These are phyloP conservation scores for Euborellia annulipes DNA, from an alignment of 1,140 invertebrate species.

Conservation along the genomic window DNA sequence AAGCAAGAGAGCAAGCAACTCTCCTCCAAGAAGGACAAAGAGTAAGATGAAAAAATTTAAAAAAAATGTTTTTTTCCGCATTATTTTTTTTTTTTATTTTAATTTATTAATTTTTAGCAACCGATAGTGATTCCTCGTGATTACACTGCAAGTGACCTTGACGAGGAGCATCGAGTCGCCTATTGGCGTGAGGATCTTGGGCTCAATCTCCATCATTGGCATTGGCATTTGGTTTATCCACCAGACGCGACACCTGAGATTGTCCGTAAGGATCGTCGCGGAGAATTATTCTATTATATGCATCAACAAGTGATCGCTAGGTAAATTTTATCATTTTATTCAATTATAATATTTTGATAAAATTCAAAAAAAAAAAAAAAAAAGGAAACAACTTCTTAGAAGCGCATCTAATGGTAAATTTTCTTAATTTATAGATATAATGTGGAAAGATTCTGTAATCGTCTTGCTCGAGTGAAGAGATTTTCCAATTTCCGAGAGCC, in stretches of 20 bases:
- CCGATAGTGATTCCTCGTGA: conserved; percentile 1
- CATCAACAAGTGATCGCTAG: conserved; percentile 42
- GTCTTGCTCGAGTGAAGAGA: conserved; percentile 14
- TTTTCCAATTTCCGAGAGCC: conserved; percentile 16
- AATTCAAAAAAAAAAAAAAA: too few species aligned
- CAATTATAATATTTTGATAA: too few species aligned
- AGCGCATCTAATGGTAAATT: too few species aligned
- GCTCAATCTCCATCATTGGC: conserved; percentile 53
- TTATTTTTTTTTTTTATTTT: too few species aligned
- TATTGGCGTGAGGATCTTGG: conserved; percentile 49
- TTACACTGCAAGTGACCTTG: conserved; percentile 20
- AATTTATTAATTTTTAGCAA: neutral
- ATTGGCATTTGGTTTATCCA: conserved; percentile 67
- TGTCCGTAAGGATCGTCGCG: conserved; percentile 44
- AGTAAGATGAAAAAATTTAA: too few species aligned
- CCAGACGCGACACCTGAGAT: conserved; percentile 36
- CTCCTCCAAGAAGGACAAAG: conserved; percentile 42
- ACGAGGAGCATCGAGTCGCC: conserved; percentile 43
- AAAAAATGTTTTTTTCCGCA: too few species aligned
- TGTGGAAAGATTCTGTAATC: conserved; percentile 21
- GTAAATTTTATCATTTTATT: too few species aligned
- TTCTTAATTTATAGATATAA: conserved; percentile 11
- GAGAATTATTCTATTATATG: conserved; percentile 59
- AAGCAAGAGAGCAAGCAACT: conserved; percentile 47
- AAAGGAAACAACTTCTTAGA: too few species aligned